A percentile compares a stretch with the other conserved stretches of the same genome.
These are phyloP conservation scores for Glaucomys volans DNA, from an alignment of 2,113 vertebrate genomes.

Conservation along the genomic window DNA sequence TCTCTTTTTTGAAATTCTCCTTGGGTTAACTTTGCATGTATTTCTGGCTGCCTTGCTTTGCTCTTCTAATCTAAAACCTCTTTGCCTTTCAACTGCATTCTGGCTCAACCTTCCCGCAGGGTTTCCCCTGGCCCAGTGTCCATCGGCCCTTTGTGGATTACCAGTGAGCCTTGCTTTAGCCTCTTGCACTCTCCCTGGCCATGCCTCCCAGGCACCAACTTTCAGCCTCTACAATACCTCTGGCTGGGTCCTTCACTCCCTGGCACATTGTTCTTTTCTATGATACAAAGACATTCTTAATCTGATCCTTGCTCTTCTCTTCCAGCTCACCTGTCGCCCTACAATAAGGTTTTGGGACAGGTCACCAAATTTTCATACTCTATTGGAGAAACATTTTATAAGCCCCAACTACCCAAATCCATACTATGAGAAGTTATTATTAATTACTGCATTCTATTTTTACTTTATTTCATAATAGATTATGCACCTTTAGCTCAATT, in stretches of 20 bases:
- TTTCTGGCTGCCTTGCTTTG: not conserved
- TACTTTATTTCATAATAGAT: not conserved
- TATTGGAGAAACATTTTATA: not conserved
- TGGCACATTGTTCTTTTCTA: not conserved
- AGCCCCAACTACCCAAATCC: not conserved
- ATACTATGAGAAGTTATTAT: not conserved
- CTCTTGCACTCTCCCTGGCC: not conserved
- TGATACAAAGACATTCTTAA: not conserved
- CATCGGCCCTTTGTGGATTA: not conserved
- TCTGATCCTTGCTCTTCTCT: not conserved
- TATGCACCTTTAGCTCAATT: not conserved
- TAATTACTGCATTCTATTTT: not conserved
- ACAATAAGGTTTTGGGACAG: not conserved
- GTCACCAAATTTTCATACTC: not conserved
- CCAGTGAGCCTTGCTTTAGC: not conserved
- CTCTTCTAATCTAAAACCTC: not conserved
- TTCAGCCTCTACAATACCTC: not conserved
- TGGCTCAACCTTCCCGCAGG: not conserved
- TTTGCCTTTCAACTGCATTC: not conserved
- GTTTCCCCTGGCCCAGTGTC: not conserved
- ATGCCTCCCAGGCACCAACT: not conserved
- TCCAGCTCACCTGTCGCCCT: not conserved
- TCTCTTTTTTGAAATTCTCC: not conserved
- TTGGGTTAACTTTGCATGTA: not conserved
- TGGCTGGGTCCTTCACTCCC: not conserved